Conservation (phyloP, 2,113 vertebrate genomes). For the Lonchura striata region DNA sequence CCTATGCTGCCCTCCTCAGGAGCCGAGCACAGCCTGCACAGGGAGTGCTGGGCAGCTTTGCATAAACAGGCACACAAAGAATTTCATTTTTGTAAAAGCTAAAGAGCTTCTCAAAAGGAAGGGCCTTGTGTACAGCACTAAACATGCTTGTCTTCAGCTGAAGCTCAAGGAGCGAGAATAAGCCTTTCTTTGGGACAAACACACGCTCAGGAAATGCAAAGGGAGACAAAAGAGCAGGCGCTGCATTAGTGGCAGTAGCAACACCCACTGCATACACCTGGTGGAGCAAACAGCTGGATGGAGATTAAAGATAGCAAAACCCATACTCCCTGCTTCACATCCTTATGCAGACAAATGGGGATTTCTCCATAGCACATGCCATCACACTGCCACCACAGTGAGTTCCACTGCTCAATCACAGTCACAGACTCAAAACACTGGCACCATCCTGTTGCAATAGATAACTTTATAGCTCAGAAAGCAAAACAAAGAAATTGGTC, state of each 20-base stretch:
- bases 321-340: not conserved
- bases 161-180: not conserved
- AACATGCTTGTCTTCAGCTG: rapidly evolving
- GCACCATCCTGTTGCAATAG: rapidly evolving
- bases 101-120: not conserved
- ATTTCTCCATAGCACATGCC: rapidly evolving
- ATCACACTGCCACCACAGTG: not conserved
- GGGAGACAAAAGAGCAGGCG: not conserved
- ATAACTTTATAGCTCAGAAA: not conserved
- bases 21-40: not conserved
- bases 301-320: not conserved
- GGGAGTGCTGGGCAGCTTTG: not conserved
- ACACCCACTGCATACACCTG: not conserved
- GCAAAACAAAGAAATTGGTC: not conserved
- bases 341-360: rapidly evolving
- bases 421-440: not conserved
- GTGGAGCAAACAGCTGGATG: not conserved
- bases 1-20: conserved; percentile 59
- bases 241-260: not conserved
- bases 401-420: not conserved
- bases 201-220: not conserved
- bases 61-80: not conserved
- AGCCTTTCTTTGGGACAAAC: not conserved
- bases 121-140: not conserved
- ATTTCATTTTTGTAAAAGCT: not conserved